A percentile compares a stretch with the other conserved stretches of the same genome.
Evolutionary conservation across 2,888 invertebrate species (phyloP).

Genomic region (Drosophila pegasa): DNA sequence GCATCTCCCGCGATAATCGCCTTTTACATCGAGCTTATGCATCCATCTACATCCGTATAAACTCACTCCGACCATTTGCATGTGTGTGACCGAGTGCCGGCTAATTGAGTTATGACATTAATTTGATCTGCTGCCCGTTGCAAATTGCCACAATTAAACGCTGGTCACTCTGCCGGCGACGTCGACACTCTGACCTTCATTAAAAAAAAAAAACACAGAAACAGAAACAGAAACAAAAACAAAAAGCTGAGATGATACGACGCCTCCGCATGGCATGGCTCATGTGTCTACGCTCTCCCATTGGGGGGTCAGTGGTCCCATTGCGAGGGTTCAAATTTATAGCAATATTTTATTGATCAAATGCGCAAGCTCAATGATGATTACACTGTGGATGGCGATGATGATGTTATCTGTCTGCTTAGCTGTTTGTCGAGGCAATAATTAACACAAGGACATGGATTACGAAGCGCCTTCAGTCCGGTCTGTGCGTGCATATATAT

Average conservation of each 20-base stretch:
- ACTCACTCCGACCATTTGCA: constrained; percentile 1
- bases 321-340: constrained; percentile 41
- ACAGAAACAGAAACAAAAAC: background rate
- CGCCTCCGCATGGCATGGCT: constrained; percentile 28
- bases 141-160: constrained; percentile 73
- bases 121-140: constrained; percentile 65
- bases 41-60: background rate
- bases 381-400: constrained; percentile 33
- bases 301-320: constrained; percentile 37
- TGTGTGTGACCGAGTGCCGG: constrained; percentile 32
- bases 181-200: constrained; percentile 68
- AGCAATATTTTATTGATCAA: constrained; percentile 69
- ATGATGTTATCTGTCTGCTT: constrained; percentile 8
- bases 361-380: constrained; percentile 42
- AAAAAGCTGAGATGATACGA: constrained; percentile 40
- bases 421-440: constrained; percentile 36
- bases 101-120: constrained; percentile 78
- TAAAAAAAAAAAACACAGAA: constrained; percentile 34
- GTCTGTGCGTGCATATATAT: constrained; percentile 19
- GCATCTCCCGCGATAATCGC: constrained; percentile 10
- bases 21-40: background rate
- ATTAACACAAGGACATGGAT: constrained; percentile 66
- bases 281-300: constrained; percentile 17
- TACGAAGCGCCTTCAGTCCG: constrained; percentile 8
- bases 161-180: constrained; percentile 40